These are phyloP conservation scores for Pipra filicauda DNA, from an alignment of 2,113 vertebrate species.

Conservation along the genomic window DNA sequence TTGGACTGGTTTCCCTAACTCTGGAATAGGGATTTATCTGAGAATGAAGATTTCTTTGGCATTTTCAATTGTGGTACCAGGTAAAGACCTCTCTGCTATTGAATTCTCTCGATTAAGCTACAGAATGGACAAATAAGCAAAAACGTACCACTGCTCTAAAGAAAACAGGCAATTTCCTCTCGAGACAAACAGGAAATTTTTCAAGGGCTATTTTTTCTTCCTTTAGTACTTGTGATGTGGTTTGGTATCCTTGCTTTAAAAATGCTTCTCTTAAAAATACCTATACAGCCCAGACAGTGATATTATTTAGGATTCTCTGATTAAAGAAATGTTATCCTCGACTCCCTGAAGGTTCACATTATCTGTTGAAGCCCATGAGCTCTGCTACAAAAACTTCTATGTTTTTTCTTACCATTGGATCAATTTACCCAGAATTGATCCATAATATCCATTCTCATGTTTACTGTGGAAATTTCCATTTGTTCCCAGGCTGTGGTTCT, in stretches of 20 bases:
- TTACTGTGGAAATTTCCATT: background rate
- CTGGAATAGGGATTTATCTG: background rate
- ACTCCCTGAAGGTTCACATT: background rate
- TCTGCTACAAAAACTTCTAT: background rate
- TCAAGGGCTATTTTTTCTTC: constrained; percentile 8
- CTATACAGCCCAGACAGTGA: background rate
- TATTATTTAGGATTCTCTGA: background rate
- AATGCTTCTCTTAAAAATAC: background rate
- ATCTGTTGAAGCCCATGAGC: background rate
- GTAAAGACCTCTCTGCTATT: background rate
- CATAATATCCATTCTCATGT: background rate
- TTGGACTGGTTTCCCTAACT: background rate
- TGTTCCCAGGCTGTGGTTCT: background rate
- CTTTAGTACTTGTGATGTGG: background rate
- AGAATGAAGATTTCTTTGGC: background rate
- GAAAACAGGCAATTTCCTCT: constrained; percentile 39
- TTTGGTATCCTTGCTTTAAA: background rate
- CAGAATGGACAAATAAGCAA: background rate
- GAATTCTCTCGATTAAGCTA: background rate
- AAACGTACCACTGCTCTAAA: background rate
- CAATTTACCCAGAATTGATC: background rate
- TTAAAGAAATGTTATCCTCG: background rate
- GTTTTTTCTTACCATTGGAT: background rate
- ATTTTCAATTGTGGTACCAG: background rate
- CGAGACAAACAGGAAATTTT: constrained; percentile 47